phyloP scores from a whole-genome alignment of 2,113 vertebrate genomes.

The Phocoena phocoena region DNA sequence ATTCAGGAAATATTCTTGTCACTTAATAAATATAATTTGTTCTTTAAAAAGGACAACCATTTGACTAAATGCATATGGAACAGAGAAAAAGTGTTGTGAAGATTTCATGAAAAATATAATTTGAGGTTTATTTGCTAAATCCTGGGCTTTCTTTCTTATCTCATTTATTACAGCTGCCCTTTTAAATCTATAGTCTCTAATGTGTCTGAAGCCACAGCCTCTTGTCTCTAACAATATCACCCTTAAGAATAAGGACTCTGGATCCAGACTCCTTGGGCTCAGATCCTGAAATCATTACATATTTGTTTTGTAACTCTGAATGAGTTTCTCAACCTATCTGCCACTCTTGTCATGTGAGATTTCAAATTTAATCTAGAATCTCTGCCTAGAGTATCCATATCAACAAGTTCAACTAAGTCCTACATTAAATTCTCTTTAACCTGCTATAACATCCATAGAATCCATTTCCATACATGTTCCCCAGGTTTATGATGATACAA shows the following conservation, averaged over 20 bases:
- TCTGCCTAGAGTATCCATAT: not conserved
- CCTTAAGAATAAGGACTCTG: not conserved
- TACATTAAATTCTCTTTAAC: not conserved
- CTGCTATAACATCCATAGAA: not conserved
- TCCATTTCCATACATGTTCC: not conserved
- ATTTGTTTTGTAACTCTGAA: not conserved
- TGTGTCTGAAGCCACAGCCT: not conserved
- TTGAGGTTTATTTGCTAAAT: slow-evolving; percentile 8
- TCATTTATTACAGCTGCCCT: not conserved
- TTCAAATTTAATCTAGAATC: not conserved
- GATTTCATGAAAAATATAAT: not conserved
- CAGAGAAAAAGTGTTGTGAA: not conserved
- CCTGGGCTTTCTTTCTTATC: not conserved
- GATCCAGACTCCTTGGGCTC: not conserved
- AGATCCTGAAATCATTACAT: not conserved
- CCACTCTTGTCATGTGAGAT: not conserved
- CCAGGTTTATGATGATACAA: not conserved
- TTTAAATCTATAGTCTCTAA: not conserved
- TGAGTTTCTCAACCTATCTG: not conserved
- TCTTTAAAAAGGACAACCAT: not conserved
- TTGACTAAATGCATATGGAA: not conserved
- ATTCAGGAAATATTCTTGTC: not conserved
- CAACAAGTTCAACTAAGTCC: not conserved
- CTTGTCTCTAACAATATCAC: not conserved
- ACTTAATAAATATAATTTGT: not conserved